These are phyloP conservation scores for Drosophila punjabiensis DNA, from an alignment of 1,140 invertebrate species.

Conservation along the genomic window DNA sequence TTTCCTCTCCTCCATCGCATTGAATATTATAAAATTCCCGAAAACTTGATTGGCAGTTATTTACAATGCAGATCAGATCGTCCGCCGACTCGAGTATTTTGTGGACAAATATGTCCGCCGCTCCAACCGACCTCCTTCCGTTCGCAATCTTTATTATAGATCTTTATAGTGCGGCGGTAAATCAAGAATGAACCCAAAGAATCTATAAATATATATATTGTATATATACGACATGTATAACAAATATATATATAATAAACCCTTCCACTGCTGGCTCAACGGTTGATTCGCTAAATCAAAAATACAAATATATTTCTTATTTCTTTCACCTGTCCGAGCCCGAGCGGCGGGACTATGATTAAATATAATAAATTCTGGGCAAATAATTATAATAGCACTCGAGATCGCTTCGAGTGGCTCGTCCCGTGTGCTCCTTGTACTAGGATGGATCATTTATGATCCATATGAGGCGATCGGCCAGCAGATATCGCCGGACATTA, in stretches of 20 bases:
- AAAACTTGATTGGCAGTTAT: slow-evolving; percentile 51
- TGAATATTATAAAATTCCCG: slow-evolving; percentile 48
- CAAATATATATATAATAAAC: slow-evolving; percentile 60
- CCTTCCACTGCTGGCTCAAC: slow-evolving; percentile 6
- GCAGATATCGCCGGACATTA: slow-evolving; percentile 3
- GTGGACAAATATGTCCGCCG: slow-evolving; percentile 26
- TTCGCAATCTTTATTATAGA: slow-evolving; percentile 28
- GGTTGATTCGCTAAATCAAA: slow-evolving; percentile 18
- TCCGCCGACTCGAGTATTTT: slow-evolving; percentile 27
- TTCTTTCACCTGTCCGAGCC: slow-evolving; percentile 5
- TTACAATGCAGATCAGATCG: slow-evolving; percentile 43
- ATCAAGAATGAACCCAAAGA: slow-evolving; percentile 18
- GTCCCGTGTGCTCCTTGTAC: slow-evolving; percentile 7
- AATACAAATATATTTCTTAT: slow-evolving; percentile 3
- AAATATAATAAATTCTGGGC: slow-evolving; percentile 70
- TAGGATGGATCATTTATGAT: slow-evolving; percentile 39
- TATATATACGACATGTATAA: slow-evolving; percentile 12
- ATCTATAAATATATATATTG: slow-evolving; percentile 47
- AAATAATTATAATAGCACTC: slow-evolving; percentile 71
- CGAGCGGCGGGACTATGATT: slow-evolving; percentile 20
- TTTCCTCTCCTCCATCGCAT: slow-evolving; percentile 43
- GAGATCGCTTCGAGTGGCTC: slow-evolving; percentile 53
- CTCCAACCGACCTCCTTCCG: slow-evolving; percentile 3
- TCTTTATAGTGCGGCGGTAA: slow-evolving; percentile 34
- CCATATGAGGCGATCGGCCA: slow-evolving; percentile 19